These are phyloP conservation scores for Rattus norvegicus DNA, from an alignment of 2,113 vertebrate genomes.

Conservation along the genomic window DNA sequence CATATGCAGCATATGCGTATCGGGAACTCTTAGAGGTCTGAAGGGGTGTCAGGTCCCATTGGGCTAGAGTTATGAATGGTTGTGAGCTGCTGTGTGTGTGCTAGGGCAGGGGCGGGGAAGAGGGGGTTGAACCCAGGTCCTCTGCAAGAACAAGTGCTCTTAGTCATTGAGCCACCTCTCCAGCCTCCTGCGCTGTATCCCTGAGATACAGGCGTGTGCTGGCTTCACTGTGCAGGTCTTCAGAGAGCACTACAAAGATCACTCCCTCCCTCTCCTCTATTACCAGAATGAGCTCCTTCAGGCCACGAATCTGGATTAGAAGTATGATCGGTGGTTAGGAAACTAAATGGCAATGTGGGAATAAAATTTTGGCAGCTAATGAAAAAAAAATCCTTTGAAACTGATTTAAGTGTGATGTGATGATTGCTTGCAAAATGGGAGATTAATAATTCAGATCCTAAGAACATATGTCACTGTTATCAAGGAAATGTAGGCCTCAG, in stretches of 20 bases:
- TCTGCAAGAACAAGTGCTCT: background rate
- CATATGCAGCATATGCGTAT: background rate
- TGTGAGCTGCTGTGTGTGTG: background rate
- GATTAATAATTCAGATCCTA: background rate
- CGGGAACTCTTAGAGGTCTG: background rate
- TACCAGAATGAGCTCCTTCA: background rate
- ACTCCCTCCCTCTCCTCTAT: background rate
- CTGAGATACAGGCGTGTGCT: accelerated
- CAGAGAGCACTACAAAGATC: background rate
- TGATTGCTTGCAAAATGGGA: background rate
- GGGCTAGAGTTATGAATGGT: background rate
- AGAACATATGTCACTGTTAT: background rate
- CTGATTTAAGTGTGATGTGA: background rate
- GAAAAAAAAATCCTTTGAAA: background rate
- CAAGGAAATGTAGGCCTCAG: background rate
- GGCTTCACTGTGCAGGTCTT: background rate
- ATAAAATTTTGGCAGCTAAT: background rate
- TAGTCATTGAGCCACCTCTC: background rate
- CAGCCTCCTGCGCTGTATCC: background rate
- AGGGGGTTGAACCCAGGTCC: background rate
- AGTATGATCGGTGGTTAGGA: background rate
- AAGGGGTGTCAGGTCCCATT: background rate
- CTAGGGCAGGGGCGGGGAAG: background rate
- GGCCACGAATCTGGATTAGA: background rate
- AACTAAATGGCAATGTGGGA: background rate